Evolutionary conservation across 2,113 vertebrate species (phyloP), one percentile per base, ranked within the genome.

Genomic region (Rafetus swinhoei): DNA sequence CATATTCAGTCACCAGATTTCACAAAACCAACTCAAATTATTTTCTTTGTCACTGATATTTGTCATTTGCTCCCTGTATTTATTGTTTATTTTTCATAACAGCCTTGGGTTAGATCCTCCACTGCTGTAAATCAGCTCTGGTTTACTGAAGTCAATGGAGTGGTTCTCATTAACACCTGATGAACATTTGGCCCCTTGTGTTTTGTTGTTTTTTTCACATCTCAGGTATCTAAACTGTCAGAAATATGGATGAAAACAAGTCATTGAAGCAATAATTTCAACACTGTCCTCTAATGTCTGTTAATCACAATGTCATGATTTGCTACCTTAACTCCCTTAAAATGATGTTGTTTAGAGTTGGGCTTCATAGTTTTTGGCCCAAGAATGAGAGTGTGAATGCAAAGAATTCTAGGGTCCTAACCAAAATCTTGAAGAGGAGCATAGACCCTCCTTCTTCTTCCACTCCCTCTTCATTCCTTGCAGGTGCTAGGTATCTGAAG

Each of bases 141-240:
- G 15, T 55, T 16, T 60, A 77, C 50, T 3, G 9, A 77, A 84
- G 45, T 81, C 39, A 77, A 13, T n/a, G 39, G 24, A 82, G 3
- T n/a, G 77, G 13, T 39, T 3, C 53, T 50, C 81, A 39, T 50
- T 5, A 57, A 81, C 57, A 22, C 10, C 53, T 59, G 7, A 86
- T 86, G 85, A 85, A 57, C 52, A 32, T 85, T 69, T 69, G 50
- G 7, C 32, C 8, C 54, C 62, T 79, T 83, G 57, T 84, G 24
- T 85, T 96, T 96, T 92, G 54, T 81, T 29, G 27, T 92, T 82
- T 90, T 94, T 77, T 32, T 39, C 39, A 29, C 9, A 29, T 84
- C 54, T 92, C 59, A 81, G 2, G 3, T 86, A 52, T n/a, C 55
- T 79, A 54, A 86, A 12, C n/a, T 21, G 18, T 39, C 69, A 74